Evolutionary conservation across 2,888 invertebrate species (phyloP).

Genomic region (Hirtodrosophila alboralis): DNA sequence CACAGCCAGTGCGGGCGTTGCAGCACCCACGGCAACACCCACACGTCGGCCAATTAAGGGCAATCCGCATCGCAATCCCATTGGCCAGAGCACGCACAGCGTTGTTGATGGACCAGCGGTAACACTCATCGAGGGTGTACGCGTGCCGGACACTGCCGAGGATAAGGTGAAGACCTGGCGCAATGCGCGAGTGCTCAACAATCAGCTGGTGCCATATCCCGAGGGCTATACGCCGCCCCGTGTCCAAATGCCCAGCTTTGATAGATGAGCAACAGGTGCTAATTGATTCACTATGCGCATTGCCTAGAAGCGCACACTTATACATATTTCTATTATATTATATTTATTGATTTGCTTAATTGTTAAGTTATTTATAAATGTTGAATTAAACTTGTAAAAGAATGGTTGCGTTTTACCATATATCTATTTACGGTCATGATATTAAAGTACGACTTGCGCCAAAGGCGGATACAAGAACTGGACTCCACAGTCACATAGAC

Average conservation of each 20-base stretch:
- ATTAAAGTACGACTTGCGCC: slow-evolving; percentile 69
- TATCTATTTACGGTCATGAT: slow-evolving; percentile 82
- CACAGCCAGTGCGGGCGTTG: slow-evolving; percentile 68
- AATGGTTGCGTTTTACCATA: slow-evolving; percentile 52
- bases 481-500: slow-evolving; percentile 76
- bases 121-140: slow-evolving; percentile 89
- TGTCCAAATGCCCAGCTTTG: slow-evolving; percentile 83
- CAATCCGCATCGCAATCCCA: slow-evolving; percentile 66
- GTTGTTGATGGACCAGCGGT: slow-evolving; percentile 81
- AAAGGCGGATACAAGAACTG: slow-evolving; percentile 64
- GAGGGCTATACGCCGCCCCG: slow-evolving; percentile 88
- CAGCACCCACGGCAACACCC: slow-evolving; percentile 42
- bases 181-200: slow-evolving; percentile 94
- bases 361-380: slow-evolving; percentile 68
- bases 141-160: slow-evolving; percentile 93
- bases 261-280: slow-evolving; percentile 54
- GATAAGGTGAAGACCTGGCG: slow-evolving; percentile 92
- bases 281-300: not conserved
- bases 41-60: slow-evolving; percentile 24
- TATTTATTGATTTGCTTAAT: slow-evolving; percentile 72
- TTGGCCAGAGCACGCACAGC: slow-evolving; percentile 62
- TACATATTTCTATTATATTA: slow-evolving; percentile 18
- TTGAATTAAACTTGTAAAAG: slow-evolving; percentile 57
- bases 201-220: slow-evolving; percentile 90
- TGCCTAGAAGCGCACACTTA: slow-evolving; percentile 1